Conservation (phyloP, 2,888 invertebrate genomes). For the Clanis bilineata region DNA sequence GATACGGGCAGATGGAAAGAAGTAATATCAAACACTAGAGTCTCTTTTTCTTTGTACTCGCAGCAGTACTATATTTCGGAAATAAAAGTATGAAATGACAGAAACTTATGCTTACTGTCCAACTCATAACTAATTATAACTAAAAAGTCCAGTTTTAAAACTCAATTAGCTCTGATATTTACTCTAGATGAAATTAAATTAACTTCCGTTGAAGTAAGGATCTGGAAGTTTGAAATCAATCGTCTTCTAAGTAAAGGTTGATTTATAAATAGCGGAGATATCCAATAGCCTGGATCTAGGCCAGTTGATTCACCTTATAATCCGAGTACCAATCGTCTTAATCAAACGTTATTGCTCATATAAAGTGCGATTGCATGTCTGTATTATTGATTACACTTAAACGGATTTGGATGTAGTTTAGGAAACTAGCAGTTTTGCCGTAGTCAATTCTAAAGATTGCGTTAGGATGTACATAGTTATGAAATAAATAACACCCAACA, state of each 20-base stretch:
- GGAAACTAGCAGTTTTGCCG: too few relatives aligned
- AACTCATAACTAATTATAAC: too few relatives aligned
- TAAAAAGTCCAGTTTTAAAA: not conserved
- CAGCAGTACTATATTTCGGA: not conserved
- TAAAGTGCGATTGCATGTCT: not conserved
- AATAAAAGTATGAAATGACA: too few relatives aligned
- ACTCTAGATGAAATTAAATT: not conserved
- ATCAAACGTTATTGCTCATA: conserved; percentile 1
- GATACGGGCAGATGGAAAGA: too few relatives aligned
- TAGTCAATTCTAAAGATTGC: too few relatives aligned
- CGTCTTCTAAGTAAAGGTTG: conserved; percentile 14
- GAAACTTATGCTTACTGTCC: too few relatives aligned
- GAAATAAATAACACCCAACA: too few relatives aligned
- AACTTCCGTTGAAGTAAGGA: not conserved
- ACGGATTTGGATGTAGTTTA: not conserved
- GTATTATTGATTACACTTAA: not conserved
- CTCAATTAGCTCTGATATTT: not conserved
- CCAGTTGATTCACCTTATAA: conserved; percentile 12
- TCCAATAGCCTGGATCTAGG: conserved; percentile 18
- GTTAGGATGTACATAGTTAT: too few relatives aligned
- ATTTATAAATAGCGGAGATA: conserved; percentile 12
- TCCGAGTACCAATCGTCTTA: not conserved
- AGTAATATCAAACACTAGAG: too few relatives aligned
- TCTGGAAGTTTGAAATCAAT: not conserved
- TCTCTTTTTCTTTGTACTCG: too few relatives aligned